Conservation (phyloP, 2,888 invertebrate species). For the Melitaea athalia region DNA sequence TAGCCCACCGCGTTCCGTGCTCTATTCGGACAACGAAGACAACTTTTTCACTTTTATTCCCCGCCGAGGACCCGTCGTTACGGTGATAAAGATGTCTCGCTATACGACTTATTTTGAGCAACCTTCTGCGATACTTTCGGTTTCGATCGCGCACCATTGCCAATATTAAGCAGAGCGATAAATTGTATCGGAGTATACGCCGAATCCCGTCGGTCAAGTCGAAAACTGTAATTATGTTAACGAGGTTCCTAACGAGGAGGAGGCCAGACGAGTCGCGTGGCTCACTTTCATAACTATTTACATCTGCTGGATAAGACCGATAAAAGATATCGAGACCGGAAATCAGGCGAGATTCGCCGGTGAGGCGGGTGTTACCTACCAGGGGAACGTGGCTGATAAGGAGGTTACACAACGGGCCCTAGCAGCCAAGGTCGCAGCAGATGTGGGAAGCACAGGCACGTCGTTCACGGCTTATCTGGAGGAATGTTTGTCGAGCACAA, state of each 20-base stretch:
- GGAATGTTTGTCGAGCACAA: constrained; percentile 72
- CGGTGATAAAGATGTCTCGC: constrained; percentile 7
- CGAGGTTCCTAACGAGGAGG: too few species aligned
- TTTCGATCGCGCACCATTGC: constrained; percentile 67
- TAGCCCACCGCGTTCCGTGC: constrained; percentile 38
- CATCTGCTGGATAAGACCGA: constrained; percentile 61
- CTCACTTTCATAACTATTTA: constrained; percentile 36
- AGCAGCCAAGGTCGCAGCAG: constrained; percentile 79
- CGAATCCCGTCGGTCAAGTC: constrained; percentile 66
- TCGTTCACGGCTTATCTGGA: constrained; percentile 74
- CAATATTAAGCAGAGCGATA: constrained; percentile 63
- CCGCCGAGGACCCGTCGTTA: constrained; percentile 39
- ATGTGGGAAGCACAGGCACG: constrained; percentile 78
- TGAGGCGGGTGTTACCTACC: constrained; percentile 58
- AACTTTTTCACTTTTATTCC: constrained; percentile 42
- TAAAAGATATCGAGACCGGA: constrained; percentile 73
- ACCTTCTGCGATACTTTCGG: constrained; percentile 76
- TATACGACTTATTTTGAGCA: constrained; percentile 47
- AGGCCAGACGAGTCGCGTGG: constrained; percentile 30
- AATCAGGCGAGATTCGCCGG: constrained; percentile 69
- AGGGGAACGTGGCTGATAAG: constrained; percentile 77
- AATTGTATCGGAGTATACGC: constrained; percentile 46
- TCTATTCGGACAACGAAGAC: constrained; percentile 32
- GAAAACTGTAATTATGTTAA: constrained; percentile 74
- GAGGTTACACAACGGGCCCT: constrained; percentile 71